These are phyloP conservation scores for Cyclura pinguis DNA, from an alignment of 2,797 vertebrate genomes.

Conservation along the genomic window DNA sequence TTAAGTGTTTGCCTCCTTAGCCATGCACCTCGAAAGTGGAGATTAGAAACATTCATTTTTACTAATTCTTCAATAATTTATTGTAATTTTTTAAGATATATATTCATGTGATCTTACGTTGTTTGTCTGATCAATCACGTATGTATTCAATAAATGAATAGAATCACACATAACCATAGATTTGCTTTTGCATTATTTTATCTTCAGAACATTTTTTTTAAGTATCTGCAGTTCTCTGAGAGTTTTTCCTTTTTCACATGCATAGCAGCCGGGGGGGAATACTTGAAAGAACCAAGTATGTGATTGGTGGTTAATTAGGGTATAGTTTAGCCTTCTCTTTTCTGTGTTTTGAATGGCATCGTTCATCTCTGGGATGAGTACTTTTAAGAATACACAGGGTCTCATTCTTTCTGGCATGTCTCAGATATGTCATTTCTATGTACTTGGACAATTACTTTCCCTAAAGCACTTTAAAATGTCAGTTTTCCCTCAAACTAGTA, in stretches of 20 bases:
- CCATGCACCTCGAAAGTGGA: constrained; percentile 52
- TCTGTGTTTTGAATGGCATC: background rate
- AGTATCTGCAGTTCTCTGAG: background rate
- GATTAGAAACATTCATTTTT: constrained; percentile 66
- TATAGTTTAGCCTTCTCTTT: background rate
- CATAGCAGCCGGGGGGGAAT: background rate
- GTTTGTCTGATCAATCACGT: constrained; percentile 69
- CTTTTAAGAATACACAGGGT: background rate
- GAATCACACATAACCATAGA: constrained; percentile 35
- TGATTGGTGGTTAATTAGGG: background rate
- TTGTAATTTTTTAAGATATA: constrained; percentile 73
- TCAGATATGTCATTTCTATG: background rate
- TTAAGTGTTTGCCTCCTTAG: constrained; percentile 59
- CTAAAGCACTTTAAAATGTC: background rate
- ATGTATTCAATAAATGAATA: constrained; percentile 77
- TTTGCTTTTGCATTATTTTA: constrained; percentile 26
- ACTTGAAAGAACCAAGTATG: background rate
- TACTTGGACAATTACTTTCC: background rate
- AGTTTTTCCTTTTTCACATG: constrained; percentile 11
- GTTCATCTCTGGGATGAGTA: background rate
- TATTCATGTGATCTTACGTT: constrained; percentile 77
- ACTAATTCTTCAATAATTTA: constrained; percentile 75
- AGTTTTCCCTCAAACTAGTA: background rate
- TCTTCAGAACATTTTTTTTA: background rate
- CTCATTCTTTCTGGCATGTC: background rate